Conservation (phyloP, 1,140 invertebrate species). For the Lordiphosa mommai region DNA sequence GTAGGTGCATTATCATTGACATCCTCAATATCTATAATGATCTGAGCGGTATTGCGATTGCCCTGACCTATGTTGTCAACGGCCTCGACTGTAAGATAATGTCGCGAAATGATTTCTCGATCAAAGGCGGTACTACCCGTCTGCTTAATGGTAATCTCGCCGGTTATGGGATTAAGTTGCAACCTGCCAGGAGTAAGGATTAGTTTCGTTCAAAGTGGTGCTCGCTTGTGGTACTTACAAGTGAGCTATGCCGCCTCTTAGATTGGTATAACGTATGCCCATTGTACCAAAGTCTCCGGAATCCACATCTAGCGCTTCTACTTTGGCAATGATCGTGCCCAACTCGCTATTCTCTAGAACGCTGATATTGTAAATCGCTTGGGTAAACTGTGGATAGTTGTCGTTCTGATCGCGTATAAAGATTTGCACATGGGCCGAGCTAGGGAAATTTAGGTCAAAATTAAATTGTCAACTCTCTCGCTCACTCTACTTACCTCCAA, state of each 20-base stretch:
- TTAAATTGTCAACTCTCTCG: not conserved
- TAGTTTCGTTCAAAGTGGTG: not conserved
- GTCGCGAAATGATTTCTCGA: constrained; percentile 90
- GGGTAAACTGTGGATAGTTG: constrained; percentile 94
- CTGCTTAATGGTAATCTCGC: constrained; percentile 90
- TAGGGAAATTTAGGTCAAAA: constrained; percentile 52
- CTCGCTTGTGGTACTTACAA: constrained; percentile 86
- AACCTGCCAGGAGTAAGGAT: constrained; percentile 82
- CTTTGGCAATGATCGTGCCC: constrained; percentile 90
- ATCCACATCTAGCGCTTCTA: constrained; percentile 91
- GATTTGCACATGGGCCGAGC: constrained; percentile 90
- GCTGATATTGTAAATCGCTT: constrained; percentile 88
- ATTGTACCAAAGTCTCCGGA: constrained; percentile 91
- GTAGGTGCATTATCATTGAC: constrained; percentile 93
- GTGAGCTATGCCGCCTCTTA: constrained; percentile 88
- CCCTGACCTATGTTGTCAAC: constrained; percentile 92
- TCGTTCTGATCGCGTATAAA: constrained; percentile 95
- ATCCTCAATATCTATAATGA: constrained; percentile 92
- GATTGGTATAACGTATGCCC: constrained; percentile 92
- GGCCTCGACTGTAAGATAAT: constrained; percentile 95
- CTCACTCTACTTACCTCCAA: constrained; percentile 47
- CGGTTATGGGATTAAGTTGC: constrained; percentile 88
- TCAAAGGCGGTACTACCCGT: constrained; percentile 89
- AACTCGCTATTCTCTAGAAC: constrained; percentile 90
- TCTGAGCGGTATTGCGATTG: constrained; percentile 92